phyloP scores from a whole-genome alignment of 2,888 invertebrate genomes.

The Tipula confusa region DNA sequence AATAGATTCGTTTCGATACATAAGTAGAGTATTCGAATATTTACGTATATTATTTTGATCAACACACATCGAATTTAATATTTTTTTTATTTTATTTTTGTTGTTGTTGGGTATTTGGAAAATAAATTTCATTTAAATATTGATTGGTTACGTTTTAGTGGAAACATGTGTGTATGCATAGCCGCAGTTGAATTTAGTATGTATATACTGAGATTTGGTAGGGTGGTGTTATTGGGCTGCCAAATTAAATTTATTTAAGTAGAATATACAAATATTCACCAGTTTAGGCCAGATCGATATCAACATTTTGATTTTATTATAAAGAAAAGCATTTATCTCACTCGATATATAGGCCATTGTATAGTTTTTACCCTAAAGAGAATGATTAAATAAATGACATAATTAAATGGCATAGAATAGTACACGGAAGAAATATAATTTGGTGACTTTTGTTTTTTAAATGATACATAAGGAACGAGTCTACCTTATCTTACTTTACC shows the following conservation, averaged over 20 bases:
- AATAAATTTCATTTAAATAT: not conserved
- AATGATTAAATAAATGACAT: too few species aligned
- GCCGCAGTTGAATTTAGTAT: too few species aligned
- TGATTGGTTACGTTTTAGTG: not conserved
- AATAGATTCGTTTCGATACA: not conserved
- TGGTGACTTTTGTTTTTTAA: too few species aligned
- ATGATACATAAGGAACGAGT: too few species aligned
- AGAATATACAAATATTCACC: not conserved
- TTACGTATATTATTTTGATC: not conserved
- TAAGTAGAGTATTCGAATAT: not conserved
- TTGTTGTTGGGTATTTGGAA: not conserved
- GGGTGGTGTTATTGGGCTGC: not conserved
- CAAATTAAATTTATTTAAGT: conserved; percentile 4
- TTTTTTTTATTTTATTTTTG: too few species aligned
- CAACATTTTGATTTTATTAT: not conserved
- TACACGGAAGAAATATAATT: too few species aligned
- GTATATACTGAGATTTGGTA: not conserved
- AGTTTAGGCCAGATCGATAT: not conserved
- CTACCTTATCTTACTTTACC: too few species aligned
- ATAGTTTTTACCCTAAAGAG: too few species aligned
- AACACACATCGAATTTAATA: not conserved
- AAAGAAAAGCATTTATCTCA: too few species aligned
- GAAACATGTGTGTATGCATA: not conserved
- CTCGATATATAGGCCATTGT: too few species aligned
- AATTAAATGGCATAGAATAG: too few species aligned